Conservation (phyloP, 2,113 vertebrate genomes). For the Gasterosteus nipponicus region DNA sequence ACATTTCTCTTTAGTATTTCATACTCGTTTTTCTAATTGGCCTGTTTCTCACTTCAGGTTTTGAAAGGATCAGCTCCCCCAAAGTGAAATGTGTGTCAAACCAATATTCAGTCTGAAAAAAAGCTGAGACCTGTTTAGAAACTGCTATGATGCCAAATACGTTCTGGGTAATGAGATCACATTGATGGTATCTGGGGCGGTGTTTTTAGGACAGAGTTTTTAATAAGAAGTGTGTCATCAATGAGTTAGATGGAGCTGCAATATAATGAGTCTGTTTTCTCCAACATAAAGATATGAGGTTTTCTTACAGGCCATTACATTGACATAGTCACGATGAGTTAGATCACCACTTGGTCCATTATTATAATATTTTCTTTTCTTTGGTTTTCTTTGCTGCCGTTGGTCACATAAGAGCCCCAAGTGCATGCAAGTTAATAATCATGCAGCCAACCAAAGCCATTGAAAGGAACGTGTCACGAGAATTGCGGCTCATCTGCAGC, state of each 20-base stretch:
- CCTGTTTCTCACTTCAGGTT: constrained; percentile 13
- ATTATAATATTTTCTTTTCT: background rate
- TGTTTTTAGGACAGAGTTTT: constrained; percentile 55
- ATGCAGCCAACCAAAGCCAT: background rate
- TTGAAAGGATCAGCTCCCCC: constrained; percentile 9
- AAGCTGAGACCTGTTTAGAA: constrained; percentile 46
- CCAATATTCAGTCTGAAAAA: constrained; percentile 24
- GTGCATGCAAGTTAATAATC: background rate
- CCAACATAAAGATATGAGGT: background rate
- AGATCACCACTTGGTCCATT: background rate
- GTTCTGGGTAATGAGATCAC: constrained; percentile 62
- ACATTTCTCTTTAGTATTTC: constrained; percentile 14
- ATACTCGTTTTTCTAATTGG: constrained; percentile 35
- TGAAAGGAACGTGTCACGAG: background rate
- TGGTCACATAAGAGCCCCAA: background rate
- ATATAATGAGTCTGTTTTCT: constrained; percentile 1
- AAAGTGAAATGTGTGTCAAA: constrained; percentile 21
- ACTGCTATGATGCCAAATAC: constrained; percentile 33
- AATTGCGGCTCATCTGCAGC: background rate
- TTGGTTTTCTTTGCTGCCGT: background rate
- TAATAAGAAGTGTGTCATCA: constrained; percentile 27
- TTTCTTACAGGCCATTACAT: background rate
- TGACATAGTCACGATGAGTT: background rate
- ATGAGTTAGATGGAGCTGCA: constrained; percentile 12
- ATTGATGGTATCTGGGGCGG: constrained; percentile 45